Evolutionary conservation across 2,888 invertebrate species (phyloP), one percentile per base, ranked within the genome.

Genomic region (Nipponacmea schrenckii): DNA sequence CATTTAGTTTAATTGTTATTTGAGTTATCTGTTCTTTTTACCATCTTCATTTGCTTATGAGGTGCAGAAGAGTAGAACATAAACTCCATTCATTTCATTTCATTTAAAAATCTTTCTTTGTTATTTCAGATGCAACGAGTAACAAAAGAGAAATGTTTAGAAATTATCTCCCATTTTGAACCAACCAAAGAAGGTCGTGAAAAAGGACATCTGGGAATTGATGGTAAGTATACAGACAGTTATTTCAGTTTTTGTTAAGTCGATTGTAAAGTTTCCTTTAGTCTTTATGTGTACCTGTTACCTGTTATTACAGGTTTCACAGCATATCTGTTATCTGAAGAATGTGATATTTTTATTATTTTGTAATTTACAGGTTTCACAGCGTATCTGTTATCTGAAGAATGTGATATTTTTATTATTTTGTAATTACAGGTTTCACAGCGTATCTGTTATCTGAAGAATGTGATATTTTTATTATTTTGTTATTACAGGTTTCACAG

Each of bases 111-210:
- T 39, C 1, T 39, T 39, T 56, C 8, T 56, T 50, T 64, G 65
- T 24, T 67, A 44, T 74, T 86, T 50, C 85, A 92, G 91, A 90
- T 91, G 89, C 84, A 89, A 50, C 88, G 90, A 68, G 89, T 91
- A 27, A 90, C 90, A 3, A 87, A 89, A 72, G 91, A 91, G 69
- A 88, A 90, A 77, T 91, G 91, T 81, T 83, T 90, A 74, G 89
- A 90, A 69, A 86, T 92, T 56, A 91, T 92, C 72, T 86, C 90
- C 65, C 88, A 88, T 76, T 91, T 89, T 82, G 92, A 92, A 81
- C 91, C 91, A 17, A 90, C 91, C 5, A 88, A 89, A 62, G 91
- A 91, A 79, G 91, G 91, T 4, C 86, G 89, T 67, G 85, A 86
- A 74, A 89, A 90, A 80, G 89, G 90, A 12, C 89, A 90, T 75